Evolutionary conservation across 1,140 invertebrate species (phyloP).

Genomic region (Solen grandis): DNA sequence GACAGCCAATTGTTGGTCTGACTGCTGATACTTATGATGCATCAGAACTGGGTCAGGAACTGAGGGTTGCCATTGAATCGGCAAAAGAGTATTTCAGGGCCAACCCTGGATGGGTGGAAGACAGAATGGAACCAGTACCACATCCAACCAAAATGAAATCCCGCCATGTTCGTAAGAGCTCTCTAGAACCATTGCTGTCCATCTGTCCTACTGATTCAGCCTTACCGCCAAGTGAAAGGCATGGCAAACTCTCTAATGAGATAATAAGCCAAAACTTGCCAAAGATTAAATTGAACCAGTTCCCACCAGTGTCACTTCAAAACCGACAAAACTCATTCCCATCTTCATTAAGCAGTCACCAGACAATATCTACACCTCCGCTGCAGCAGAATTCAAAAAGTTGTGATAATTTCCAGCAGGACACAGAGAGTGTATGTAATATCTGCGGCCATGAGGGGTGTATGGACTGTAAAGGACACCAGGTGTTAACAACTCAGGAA

Average conservation of each 20-base stretch:
- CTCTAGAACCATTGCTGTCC: slow-evolving; percentile 69
- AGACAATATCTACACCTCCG: slow-evolving; percentile 60
- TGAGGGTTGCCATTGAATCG: slow-evolving; percentile 72
- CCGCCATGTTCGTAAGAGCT: slow-evolving; percentile 64
- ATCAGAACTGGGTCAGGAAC: slow-evolving; percentile 69
- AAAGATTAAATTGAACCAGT: not conserved
- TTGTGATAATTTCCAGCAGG: slow-evolving; percentile 66
- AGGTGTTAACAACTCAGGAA: slow-evolving; percentile 49
- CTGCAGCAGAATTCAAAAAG: slow-evolving; percentile 66
- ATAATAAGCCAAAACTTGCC: slow-evolving; percentile 57
- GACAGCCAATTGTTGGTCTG: slow-evolving; percentile 53
- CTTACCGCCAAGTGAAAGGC: not conserved
- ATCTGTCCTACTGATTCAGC: slow-evolving; percentile 8
- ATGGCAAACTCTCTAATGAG: slow-evolving; percentile 7
- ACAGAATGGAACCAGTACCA: slow-evolving; percentile 69
- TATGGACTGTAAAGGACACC: slow-evolving; percentile 44
- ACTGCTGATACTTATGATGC: slow-evolving; percentile 62
- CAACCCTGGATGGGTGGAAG: slow-evolving; percentile 76
- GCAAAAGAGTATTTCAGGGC: slow-evolving; percentile 72
- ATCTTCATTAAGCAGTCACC: slow-evolving; percentile 71
- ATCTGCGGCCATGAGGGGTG: slow-evolving; percentile 61
- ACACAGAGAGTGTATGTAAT: slow-evolving; percentile 46
- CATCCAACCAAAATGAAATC: slow-evolving; percentile 60
- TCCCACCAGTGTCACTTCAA: slow-evolving; percentile 5
- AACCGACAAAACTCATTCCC: slow-evolving; percentile 71